Evolutionary conservation across 2,113 vertebrate genomes (phyloP).

Genomic region (Geococcyx californianus): DNA sequence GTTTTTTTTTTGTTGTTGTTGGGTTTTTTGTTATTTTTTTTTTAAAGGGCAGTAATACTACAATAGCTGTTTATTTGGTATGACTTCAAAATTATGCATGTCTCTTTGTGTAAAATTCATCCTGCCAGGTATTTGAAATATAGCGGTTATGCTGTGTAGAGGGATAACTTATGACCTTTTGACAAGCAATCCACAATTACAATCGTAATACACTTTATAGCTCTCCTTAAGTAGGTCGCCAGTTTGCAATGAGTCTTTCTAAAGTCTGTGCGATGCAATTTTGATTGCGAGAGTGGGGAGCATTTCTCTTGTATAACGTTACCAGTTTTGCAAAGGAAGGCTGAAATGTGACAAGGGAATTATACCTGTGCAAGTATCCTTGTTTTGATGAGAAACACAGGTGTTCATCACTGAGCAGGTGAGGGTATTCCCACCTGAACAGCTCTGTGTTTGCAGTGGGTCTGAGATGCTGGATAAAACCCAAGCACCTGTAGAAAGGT

Average conservation of each 20-base stretch:
- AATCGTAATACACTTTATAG: not conserved
- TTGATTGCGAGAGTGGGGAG: fast-evolving
- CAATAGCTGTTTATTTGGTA: not conserved
- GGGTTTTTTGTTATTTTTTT: too few relatives aligned
- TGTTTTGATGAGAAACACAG: not conserved
- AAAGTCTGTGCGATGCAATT: not conserved
- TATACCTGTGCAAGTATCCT: not conserved
- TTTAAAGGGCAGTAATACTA: not conserved
- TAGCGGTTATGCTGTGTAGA: fast-evolving
- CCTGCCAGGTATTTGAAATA: not conserved
- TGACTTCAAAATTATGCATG: not conserved
- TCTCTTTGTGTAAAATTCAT: not conserved
- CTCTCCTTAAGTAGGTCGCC: conserved; percentile 23
- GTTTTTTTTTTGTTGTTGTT: not conserved
- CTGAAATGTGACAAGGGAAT: not conserved
- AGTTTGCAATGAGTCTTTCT: not conserved
- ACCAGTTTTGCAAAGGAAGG: not conserved
- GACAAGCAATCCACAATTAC: not conserved
- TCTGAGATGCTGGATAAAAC: not conserved
- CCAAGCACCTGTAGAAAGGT: not conserved
- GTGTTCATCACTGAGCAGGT: fast-evolving
- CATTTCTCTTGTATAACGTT: fast-evolving
- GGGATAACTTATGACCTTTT: conserved; percentile 10
- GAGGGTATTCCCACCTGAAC: not conserved
- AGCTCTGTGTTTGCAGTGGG: not conserved